Base-by-base conservation (phyloP, 1,140 invertebrate species). In the Streblospio benedicti region DNA sequence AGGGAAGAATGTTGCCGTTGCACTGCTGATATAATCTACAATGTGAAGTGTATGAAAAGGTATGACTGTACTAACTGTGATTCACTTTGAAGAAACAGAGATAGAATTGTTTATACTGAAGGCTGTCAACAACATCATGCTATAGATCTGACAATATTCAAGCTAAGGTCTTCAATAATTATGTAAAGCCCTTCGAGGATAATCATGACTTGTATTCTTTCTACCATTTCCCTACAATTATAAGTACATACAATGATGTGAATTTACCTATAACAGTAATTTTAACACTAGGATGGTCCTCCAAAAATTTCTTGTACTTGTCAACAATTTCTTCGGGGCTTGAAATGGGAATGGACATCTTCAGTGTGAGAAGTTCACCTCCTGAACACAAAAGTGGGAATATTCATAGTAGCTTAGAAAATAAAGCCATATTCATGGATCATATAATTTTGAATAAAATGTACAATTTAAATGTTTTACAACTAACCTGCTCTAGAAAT, bases 1-100 rank as follows among this genome's bases (percentile, higher is more conserved):
- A 9, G 71, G 71, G 58, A 72, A 56, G 9, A 69, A 12, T 1
- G 69, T 57, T 12, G 68, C 43, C 4, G 61, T 62, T 4, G 63
- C 60, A 38, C 67, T 67, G 2, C 65, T 64, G 45, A 71, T 70
- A 35, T 66, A 58, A 60, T 71, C 70, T 71, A 63, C n/a, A 41
- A 63, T 47, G 30, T 45, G 44, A 27, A 23, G 45, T 27, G 54
- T n/a, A 28, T 14, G 18, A 55, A n/a, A n/a, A n/a, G n/a, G n/a
- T n/a, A n/a, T n/a, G n/a, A n/a, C n/a, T n/a, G n/a, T n/a, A n/a
- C n/a, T n/a, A n/a, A n/a, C n/a, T n/a, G n/a, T n/a, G n/a, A n/a
- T n/a, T n/a, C n/a, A n/a, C n/a, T n/a, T n/a, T n/a, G n/a, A n/a
- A n/a, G n/a, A n/a, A n/a, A n/a, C n/a, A n/a, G n/a, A n/a, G n/a